Base-by-base conservation (phyloP, 2,797 vertebrate genomes). In the Lepus townsendii region DNA sequence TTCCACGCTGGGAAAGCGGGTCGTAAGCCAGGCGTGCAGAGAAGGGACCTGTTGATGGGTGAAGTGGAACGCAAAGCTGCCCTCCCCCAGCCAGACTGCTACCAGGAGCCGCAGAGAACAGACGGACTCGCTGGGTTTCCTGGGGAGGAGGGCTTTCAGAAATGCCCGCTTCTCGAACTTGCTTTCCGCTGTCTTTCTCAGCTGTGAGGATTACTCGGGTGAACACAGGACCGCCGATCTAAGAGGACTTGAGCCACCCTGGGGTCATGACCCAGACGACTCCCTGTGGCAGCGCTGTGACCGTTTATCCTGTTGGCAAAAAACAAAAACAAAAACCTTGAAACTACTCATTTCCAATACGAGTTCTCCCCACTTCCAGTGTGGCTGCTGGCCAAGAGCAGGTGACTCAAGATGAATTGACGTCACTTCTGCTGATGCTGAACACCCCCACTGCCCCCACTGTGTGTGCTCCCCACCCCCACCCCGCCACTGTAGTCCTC, bases 221-320 rank as follows among this genome's bases (percentile, higher is more conserved):
- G 47, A 54, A 17, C 7, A 7, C 71, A 32, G 50, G 63, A 30
- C 27, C 20, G 2, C 71, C 22, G 16, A 60, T 69, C 22, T 27
- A 5, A 91, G 66, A 63, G 7, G 30, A 62, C 47, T 79, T 26
- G 42, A 89, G 7, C 20, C 10, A 7, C 68, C 66, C 14, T 54
- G 76, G 54, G 66, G 38, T 2, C 9, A 80, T 65, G 54, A 50
- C 83, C 12, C 38, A 22, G 8, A 3, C 24, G 88, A 76, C 71
- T 96, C 97, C 96, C 95, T 95, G 47, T 72, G 52, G 63, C 83
- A 96, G 93, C 95, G 96, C 42, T 84, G 95, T 50, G 65, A 75
- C 7, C 30, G 47, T 65, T 96, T 97, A 17, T 77, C 54, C 54
- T 83, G 9, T 30, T 66, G 88, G 65, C 42, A 7, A 38, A 26